Percentiles rank a stretch among this genome's conserved stretches.
Conservation (phyloP, 2,888 invertebrate genomes). For the Lamellibrachia satsuma region DNA sequence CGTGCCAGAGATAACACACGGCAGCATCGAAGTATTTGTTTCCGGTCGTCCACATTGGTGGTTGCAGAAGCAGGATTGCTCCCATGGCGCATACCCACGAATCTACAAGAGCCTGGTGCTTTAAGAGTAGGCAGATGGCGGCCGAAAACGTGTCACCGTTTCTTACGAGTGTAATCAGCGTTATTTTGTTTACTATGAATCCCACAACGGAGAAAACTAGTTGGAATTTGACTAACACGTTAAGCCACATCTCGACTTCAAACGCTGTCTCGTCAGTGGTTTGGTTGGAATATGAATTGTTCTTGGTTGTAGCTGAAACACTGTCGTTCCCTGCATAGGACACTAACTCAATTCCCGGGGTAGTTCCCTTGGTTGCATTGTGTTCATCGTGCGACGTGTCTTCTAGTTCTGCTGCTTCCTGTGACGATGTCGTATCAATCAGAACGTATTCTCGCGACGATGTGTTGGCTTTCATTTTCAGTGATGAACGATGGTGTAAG, state of each 20-base stretch:
- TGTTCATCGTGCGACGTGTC: neutral
- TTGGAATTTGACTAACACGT: constrained; percentile 30
- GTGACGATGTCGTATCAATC: neutral
- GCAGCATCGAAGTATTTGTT: constrained; percentile 29
- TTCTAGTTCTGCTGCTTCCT: neutral
- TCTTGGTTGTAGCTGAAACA: neutral
- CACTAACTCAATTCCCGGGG: no score
- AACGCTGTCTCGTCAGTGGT: neutral
- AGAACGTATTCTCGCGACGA: neutral
- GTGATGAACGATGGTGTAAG: neutral
- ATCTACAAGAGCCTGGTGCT: constrained; percentile 38
- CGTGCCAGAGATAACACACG: constrained; percentile 38
- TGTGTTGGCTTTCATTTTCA: neutral
- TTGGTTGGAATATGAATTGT: neutral
- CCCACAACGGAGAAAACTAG: constrained; percentile 29
- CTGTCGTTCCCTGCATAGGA: neutral
- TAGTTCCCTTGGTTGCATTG: neutral
- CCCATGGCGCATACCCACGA: constrained; percentile 30
- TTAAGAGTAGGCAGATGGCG: constrained; percentile 32
- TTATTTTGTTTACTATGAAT: constrained; percentile 33
- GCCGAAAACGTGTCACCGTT: constrained; percentile 30
- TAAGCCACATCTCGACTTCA: neutral
- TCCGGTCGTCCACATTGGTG: constrained; percentile 36
- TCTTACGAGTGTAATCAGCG: constrained; percentile 30
- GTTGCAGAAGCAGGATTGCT: constrained; percentile 34